Evolutionary conservation across 1,140 invertebrate genomes (phyloP).

Genomic region (Zaprionus ghesquierei): DNA sequence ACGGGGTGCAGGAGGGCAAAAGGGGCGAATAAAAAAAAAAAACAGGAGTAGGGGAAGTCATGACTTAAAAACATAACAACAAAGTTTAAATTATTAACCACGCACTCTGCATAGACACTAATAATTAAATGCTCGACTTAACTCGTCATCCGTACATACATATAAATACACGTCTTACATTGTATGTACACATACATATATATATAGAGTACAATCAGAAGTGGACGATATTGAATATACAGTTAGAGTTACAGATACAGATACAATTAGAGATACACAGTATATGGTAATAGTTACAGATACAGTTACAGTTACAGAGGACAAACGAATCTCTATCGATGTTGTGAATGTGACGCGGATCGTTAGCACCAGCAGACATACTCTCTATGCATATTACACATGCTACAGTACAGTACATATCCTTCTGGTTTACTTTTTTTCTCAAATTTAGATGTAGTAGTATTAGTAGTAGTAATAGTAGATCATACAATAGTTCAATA

Average conservation of each 20-base stretch:
- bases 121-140: constrained; percentile 19
- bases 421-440: not conserved
- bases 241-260: not conserved
- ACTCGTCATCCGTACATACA: not conserved
- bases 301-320: not conserved
- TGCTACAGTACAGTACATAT: constrained; percentile 1
- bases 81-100: constrained; percentile 37
- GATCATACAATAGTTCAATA: not conserved
- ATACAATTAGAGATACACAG: not conserved
- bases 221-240: constrained; percentile 53
- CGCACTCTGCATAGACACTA: constrained; percentile 4
- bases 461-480: constrained; percentile 20
- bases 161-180: constrained; percentile 37
- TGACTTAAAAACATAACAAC: constrained; percentile 73
- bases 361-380: not conserved
- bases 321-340: not conserved
- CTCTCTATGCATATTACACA: no score
- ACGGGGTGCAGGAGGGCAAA: not conserved
- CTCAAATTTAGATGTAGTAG: constrained; percentile 23
- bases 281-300: not conserved
- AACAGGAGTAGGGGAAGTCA: not conserved
- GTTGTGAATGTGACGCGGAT: not conserved
- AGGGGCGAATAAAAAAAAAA: not conserved
- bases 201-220: constrained; percentile 33
- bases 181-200: constrained; percentile 43